Evolutionary conservation across 1,140 invertebrate species (phyloP).

Genomic region (Maconellicoccus hirsutus): DNA sequence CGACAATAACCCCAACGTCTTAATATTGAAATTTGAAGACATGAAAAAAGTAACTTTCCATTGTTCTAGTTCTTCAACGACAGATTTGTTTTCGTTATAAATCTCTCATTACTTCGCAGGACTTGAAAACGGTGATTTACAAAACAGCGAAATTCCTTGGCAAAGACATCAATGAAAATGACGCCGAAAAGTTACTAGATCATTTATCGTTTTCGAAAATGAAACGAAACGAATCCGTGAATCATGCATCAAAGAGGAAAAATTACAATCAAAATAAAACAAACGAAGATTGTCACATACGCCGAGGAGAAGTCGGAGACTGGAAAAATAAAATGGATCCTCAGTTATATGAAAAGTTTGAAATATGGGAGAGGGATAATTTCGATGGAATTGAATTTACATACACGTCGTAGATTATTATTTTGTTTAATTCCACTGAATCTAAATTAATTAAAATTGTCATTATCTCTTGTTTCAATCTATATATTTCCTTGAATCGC

Average conservation of each 20-base stretch:
- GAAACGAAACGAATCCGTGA: constrained; percentile 63
- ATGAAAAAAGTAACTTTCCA: too few species aligned
- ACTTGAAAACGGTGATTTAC: constrained; percentile 47
- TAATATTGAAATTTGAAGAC: too few species aligned
- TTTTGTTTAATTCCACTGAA: too few species aligned
- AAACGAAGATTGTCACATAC: constrained; percentile 52
- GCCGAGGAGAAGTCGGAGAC: constrained; percentile 71
- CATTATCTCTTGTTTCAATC: too few species aligned
- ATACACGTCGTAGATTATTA: too few species aligned
- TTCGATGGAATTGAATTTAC: neutral
- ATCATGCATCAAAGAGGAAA: constrained; percentile 37
- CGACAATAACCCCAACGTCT: too few species aligned
- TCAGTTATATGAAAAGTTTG: constrained; percentile 54
- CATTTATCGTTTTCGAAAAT: constrained; percentile 54
- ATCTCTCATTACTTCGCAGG: constrained; percentile 30
- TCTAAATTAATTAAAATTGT: too few species aligned
- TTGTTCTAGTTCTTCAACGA: too few species aligned
- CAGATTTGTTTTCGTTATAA: neutral
- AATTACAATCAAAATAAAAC: constrained; percentile 37
- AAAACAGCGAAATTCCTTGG: constrained; percentile 61
- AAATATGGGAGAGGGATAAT: constrained; percentile 53
- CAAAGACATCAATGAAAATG: constrained; percentile 48
- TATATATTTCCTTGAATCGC: too few species aligned
- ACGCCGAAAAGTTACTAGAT: constrained; percentile 52
- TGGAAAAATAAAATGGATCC: constrained; percentile 70